phyloP scores from a whole-genome alignment of 2,888 invertebrate genomes.

The Toxonevra muliebris region DNA sequence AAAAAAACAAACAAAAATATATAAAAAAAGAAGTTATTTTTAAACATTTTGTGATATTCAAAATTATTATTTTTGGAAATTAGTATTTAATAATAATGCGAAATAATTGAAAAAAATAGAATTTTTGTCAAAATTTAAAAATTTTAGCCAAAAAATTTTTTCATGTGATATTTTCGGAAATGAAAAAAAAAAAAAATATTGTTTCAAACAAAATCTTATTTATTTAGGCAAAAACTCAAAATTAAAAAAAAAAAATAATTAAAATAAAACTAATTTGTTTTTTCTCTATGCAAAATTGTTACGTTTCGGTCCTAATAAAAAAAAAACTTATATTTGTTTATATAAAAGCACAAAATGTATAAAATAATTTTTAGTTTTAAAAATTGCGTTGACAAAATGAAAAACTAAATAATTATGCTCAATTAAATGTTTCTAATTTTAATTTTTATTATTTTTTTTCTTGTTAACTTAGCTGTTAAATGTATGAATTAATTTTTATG shows the following conservation, averaged over 20 bases:
- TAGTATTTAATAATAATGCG: slow-evolving; percentile 35
- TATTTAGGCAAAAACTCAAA: slow-evolving; percentile 21
- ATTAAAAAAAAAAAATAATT: slow-evolving; percentile 32
- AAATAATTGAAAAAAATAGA: slow-evolving; percentile 29
- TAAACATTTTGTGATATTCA: slow-evolving; percentile 63
- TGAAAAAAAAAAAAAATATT: slow-evolving; percentile 34
- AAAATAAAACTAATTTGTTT: slow-evolving; percentile 32
- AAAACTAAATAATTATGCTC: slow-evolving; percentile 17
- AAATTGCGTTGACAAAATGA: slow-evolving; percentile 1
- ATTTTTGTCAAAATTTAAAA: slow-evolving; percentile 17
- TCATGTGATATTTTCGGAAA: slow-evolving; percentile 46
- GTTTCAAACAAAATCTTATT: slow-evolving; percentile 31
- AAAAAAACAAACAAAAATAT: slow-evolving; percentile 23
- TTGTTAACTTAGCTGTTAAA: slow-evolving; percentile 33
- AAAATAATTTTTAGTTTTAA: slow-evolving; percentile 24
- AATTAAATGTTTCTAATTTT: slow-evolving; percentile 26
- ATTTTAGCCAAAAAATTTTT: slow-evolving; percentile 17
- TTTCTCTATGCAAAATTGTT: slow-evolving; percentile 53
- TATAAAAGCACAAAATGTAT: slow-evolving; percentile 36
- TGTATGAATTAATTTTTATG: slow-evolving; percentile 26
- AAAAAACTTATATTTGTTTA: slow-evolving; percentile 1
- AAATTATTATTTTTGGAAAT: slow-evolving; percentile 56
- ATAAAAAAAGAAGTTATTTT: slow-evolving; percentile 42
- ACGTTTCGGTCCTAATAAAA: slow-evolving; percentile 49
- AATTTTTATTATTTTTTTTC: slow-evolving; percentile 38